Base-by-base conservation (phyloP, 2,888 invertebrate species). In the Trisateles emortualis region DNA sequence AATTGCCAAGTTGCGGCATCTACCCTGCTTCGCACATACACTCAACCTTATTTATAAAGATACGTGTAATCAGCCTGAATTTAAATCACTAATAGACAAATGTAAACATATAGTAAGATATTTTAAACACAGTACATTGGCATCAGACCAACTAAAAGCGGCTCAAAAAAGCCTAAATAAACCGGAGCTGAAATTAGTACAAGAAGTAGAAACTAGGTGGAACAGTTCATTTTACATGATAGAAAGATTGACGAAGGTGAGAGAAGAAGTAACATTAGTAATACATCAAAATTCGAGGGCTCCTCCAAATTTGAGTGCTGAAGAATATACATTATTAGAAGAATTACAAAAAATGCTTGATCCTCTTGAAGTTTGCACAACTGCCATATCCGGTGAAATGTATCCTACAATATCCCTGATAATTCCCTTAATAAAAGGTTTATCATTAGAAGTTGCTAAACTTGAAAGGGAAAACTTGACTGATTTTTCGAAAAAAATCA, bases 141-240 rank as follows among this genome's bases (percentile, higher is more conserved):
- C 47, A 22, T 47, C 52, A 10, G 36, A 38, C 17, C 29, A 47
- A 32, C 38, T 47, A 14, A 46, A 46, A 22, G 5, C 36, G 0
- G 32, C 42, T 16, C 42, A 47, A 6, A 16, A 33, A 53, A 32
- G 33, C 14, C 10, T 43, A 13, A 48, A 48, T 26, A 47, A 43
- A 41, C 30, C 30, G 10, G 43, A 40, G 17, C 30, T 52, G 10
- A 52, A 58, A 50, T 33, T 46, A 26, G 46, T 46, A 3, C 47
- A 58, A 16, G 26, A 50, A 29, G 39, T 49, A 4, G 49, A 58
- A 16, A 53, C 52, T 3, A 45, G 58, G 16, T 58, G 52, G 58
- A 58, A 52, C 29, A 46, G 42, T 14, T 11, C 11, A 3, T 50
- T 52, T 13, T 10, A 50, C 10, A 58, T 58, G 52, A 6, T 58